Evolutionary conservation across 2,888 invertebrate genomes (phyloP).

Genomic region (Actias luna): DNA sequence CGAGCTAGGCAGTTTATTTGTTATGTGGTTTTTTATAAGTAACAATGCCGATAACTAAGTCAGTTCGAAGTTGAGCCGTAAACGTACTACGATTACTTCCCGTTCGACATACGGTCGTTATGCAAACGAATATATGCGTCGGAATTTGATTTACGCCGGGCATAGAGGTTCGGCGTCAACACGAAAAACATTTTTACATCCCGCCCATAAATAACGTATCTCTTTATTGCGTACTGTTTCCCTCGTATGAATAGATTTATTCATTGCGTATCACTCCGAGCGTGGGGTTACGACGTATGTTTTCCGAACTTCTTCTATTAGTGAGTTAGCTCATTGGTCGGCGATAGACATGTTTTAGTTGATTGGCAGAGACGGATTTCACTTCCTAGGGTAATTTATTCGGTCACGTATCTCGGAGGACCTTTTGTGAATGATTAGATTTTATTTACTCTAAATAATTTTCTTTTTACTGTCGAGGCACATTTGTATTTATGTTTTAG

Average conservation of each 20-base stretch:
- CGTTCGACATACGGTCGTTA: slow-evolving; percentile 8
- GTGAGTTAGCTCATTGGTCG: neutral
- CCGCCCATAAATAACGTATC: slow-evolving; percentile 43
- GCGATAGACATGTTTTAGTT: slow-evolving; percentile 1
- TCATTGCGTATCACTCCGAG: slow-evolving; percentile 32
- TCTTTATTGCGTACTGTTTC: slow-evolving; percentile 42
- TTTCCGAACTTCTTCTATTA: slow-evolving; percentile 10
- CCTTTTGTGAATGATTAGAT: neutral
- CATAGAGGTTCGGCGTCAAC: slow-evolving; percentile 41
- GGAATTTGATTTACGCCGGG: slow-evolving; percentile 39
- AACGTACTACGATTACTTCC: slow-evolving; percentile 1
- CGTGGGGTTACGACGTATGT: slow-evolving; percentile 9
- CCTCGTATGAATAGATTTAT: slow-evolving; percentile 44
- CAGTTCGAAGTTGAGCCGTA: slow-evolving; percentile 3
- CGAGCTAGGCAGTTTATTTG: neutral
- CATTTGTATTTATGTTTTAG: neutral
- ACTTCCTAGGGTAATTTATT: neutral
- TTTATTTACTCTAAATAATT: neutral
- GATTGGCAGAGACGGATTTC: neutral
- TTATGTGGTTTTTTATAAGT: neutral
- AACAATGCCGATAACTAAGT: neutral
- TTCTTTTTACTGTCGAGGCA: neutral
- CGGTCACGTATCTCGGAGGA: neutral
- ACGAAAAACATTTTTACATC: slow-evolving; percentile 49
- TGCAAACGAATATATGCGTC: slow-evolving; percentile 6